Conservation (phyloP, 1,140 invertebrate species). For the Neodiprion lecontei region DNA sequence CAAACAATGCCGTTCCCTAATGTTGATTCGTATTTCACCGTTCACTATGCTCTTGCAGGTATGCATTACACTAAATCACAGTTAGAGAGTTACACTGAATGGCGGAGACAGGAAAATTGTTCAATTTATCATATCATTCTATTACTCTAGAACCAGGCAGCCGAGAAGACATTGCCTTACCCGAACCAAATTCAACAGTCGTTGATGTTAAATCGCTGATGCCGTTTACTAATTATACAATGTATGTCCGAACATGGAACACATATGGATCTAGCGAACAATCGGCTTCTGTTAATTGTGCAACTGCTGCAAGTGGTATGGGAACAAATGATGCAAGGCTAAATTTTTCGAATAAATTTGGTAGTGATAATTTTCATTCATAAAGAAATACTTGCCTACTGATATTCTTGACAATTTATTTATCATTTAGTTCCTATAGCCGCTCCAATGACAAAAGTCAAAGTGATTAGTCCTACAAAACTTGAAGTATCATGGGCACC, state of each 20-base stretch:
- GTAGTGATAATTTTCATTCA: background rate
- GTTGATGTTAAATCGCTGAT: slow-evolving; percentile 64
- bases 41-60: slow-evolving; percentile 70
- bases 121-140: slow-evolving; percentile 15
- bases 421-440: slow-evolving; percentile 63
- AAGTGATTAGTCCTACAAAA: slow-evolving; percentile 62
- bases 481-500: slow-evolving; percentile 68
- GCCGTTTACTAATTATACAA: slow-evolving; percentile 73
- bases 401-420: slow-evolving; percentile 19
- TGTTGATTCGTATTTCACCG: slow-evolving; percentile 67
- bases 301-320: slow-evolving; percentile 68
- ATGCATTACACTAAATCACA: slow-evolving; percentile 31
- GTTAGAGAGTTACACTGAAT: background rate
- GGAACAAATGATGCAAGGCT: background rate
- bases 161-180: slow-evolving; percentile 63
- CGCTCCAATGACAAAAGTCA: slow-evolving; percentile 64
- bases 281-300: slow-evolving; percentile 67
- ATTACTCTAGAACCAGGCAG: slow-evolving; percentile 54
- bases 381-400: background rate
- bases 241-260: slow-evolving; percentile 71
- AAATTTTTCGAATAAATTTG: background rate
- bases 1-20: slow-evolving; percentile 54
- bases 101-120: background rate
- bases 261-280: slow-evolving; percentile 68
- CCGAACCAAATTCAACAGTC: slow-evolving; percentile 61